These are phyloP conservation scores for Orbicella faveolata DNA, from an alignment of 64 coral and sea anemone genomes.

Conservation along the genomic window DNA sequence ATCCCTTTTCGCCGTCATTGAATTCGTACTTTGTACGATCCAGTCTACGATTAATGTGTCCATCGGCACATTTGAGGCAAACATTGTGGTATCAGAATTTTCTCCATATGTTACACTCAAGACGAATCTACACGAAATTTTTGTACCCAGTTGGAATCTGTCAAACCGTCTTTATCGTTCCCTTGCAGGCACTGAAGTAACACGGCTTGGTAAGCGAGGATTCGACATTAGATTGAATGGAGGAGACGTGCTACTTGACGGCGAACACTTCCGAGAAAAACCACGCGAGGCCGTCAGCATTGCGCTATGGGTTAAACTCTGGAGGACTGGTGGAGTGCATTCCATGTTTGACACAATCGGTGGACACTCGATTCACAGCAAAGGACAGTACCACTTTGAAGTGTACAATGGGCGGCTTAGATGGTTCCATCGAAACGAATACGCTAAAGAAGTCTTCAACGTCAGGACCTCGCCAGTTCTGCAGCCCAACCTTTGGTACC, in stretches of 20 bases:
- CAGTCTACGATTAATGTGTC: no score
- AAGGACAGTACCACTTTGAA: conserved; percentile 69
- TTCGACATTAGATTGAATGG: conserved; percentile 62
- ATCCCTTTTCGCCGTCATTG: no score
- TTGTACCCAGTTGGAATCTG: no score
- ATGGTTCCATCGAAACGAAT: conserved; percentile 80
- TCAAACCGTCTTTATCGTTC: background rate
- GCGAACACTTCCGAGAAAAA: conserved; percentile 73
- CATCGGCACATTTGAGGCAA: no score
- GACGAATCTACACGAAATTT: no score
- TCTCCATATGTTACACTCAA: no score
- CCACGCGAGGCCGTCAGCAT: conserved; percentile 76
- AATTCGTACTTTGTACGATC: no score
- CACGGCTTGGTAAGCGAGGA: conserved; percentile 31
- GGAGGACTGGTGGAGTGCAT: conserved; percentile 62
- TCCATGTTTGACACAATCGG: conserved; percentile 70
- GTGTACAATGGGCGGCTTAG: conserved; percentile 67
- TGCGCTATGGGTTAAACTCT: conserved; percentile 88
- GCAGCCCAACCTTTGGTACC: conserved; percentile 75
- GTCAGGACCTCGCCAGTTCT: conserved; percentile 64
- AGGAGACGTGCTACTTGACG: conserved; percentile 69
- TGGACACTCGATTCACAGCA: conserved; percentile 27
- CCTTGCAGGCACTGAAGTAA: conserved; percentile 5
- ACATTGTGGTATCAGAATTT: no score
- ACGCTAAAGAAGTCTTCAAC: conserved; percentile 60